Evolutionary conservation across 37 sponge, comb jelly and placozoan genomes (phyloP), one percentile per base, ranked within the genome.

Genomic region (Beroe forskalii): DNA sequence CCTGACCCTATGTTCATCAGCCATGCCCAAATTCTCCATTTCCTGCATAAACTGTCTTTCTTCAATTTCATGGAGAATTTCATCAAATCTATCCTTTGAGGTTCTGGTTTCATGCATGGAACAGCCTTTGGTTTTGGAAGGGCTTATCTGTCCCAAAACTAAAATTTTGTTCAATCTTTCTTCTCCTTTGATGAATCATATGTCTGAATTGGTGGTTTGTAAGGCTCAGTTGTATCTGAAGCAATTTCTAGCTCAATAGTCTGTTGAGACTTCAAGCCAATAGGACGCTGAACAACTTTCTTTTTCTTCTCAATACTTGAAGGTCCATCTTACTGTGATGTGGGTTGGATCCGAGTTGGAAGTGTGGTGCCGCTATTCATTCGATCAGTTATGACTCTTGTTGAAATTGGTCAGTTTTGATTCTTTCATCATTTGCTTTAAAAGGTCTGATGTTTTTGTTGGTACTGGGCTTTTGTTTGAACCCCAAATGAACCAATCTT

Each of bases 371-470:
- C 86, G 41, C 25, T 86, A 75, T 92, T 89, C 44, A 97, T 37
- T 35, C 40, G 91, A 20, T 93, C 76, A 0, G 66, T 92, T 9
- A 97, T 75, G 41, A 94, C 92, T 44, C 96, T 93, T 67, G 94
- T 97, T 96, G 72, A 94, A 94, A 62, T 93, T 95, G 20, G 95
- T 97, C 17, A 97, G 92, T 60, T 95, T 94, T 35, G 97, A 94
- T 67, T 97, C 97, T 44, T 93, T 43, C 97, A 97, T 97, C 96
- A 97, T 95, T 19, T 93, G 28, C 35, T 80, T 80, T 25, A 80
- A 44, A 14, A 80, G 20, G 40, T 80, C 86, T 44, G 86, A 32
- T 30, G 86, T 80, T 80, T 80, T 48, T 25, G 40, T 80, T 48
- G 40, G 48, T 43, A 80, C 20, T 80, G 86, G 4, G 86, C 86